Evolutionary conservation across 2,797 vertebrate genomes (phyloP).

Genomic region (Brachymystax lenok): DNA sequence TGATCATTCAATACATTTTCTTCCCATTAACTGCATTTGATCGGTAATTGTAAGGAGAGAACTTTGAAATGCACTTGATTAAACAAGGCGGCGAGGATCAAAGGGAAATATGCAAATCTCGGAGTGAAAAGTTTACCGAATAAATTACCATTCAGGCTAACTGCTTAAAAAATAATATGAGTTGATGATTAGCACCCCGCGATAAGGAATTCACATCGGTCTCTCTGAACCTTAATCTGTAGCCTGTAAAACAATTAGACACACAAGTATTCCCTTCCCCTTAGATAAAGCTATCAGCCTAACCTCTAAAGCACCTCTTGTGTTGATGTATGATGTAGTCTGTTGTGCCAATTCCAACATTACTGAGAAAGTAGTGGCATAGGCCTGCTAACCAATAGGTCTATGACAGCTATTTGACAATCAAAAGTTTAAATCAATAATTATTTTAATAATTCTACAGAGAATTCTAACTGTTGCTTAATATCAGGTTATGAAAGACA

Average conservation of each 20-base stretch:
- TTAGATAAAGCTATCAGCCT: not conserved
- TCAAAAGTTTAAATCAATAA: not conserved
- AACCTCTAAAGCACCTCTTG: not conserved
- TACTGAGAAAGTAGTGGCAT: not conserved
- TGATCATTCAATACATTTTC: conserved; percentile 41
- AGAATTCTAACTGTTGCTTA: not conserved
- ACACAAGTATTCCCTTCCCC: conserved; percentile 4
- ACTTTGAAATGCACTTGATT: conserved; percentile 66
- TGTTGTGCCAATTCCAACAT: conserved; percentile 8
- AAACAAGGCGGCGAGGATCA: conserved; percentile 55
- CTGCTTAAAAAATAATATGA: conserved; percentile 53
- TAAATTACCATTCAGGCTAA: conserved; percentile 61
- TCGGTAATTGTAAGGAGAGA: conserved; percentile 42
- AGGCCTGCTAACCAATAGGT: not conserved
- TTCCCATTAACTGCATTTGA: conserved; percentile 48
- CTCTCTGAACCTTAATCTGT: conserved; percentile 35
- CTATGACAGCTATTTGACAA: not conserved
- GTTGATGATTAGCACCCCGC: conserved; percentile 53
- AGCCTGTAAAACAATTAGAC: conserved; percentile 29
- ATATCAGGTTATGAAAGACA: conserved; percentile 1
- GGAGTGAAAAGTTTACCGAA: conserved; percentile 59
- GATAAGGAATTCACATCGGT: conserved; percentile 46
- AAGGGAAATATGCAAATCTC: conserved; percentile 58
- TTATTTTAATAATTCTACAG: not conserved
- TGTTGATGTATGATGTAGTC: not conserved